Conservation (phyloP, 2,888 invertebrate genomes). For the Hydrotaea diabolus region DNA sequence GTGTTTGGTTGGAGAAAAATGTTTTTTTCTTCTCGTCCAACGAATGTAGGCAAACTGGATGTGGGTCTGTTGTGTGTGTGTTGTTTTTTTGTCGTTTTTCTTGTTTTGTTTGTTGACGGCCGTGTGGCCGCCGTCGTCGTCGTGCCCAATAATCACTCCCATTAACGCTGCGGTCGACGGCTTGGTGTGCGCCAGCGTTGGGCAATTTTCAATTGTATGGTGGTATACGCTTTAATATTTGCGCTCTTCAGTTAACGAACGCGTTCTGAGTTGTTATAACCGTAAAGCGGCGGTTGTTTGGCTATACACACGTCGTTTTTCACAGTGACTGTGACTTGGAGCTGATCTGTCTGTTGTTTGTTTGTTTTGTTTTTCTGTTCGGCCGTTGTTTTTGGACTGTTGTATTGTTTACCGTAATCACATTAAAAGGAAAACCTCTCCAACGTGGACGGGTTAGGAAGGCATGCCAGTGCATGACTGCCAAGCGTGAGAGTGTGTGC, state of each 20-base stretch:
- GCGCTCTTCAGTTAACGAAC: conserved; percentile 68
- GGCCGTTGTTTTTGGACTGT: background rate
- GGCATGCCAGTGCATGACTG: conserved; percentile 1
- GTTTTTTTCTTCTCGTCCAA: no score
- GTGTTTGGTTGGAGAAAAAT: conserved; percentile 44
- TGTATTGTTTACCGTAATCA: conserved; percentile 25
- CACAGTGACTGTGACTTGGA: no score
- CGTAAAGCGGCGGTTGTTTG: conserved; percentile 62
- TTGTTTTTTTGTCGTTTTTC: background rate
- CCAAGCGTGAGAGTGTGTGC: conserved; percentile 8
- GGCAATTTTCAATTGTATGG: conserved; percentile 57
- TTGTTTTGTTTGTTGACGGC: background rate
- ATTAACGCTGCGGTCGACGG: conserved; percentile 40
- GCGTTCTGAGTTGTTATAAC: conserved; percentile 68
- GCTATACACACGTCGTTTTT: background rate
- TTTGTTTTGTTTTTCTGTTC: background rate
- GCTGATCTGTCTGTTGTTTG: background rate
- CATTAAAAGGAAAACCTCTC: conserved; percentile 14
- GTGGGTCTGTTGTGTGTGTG: conserved; percentile 40
- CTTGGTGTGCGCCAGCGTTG: conserved; percentile 1
- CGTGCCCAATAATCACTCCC: conserved; percentile 60
- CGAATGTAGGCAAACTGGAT: conserved; percentile 59
- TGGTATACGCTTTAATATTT: conserved; percentile 56
- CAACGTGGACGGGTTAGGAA: conserved; percentile 11
- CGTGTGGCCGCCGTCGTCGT: background rate